These are phyloP conservation scores for Odontesthes bonariensis DNA, from an alignment of 2,113 vertebrate genomes.

Conservation along the genomic window DNA sequence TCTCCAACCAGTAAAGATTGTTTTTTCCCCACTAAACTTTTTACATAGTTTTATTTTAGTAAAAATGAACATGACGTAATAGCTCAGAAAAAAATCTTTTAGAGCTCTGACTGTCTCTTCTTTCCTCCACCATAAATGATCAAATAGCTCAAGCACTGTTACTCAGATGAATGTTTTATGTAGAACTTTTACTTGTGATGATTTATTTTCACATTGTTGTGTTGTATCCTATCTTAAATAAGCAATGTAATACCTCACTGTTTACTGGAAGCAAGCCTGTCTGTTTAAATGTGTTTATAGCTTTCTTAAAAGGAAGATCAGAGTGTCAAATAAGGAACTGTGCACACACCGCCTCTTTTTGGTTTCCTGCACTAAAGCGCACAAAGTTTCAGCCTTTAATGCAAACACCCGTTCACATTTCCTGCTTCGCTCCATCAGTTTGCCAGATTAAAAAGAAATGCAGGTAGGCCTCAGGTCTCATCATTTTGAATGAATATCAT, in stretches of 20 bases:
- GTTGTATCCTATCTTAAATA: background rate
- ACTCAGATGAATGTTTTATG: no score
- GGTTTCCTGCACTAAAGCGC: background rate
- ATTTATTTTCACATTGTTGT: background rate
- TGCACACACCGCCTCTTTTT: background rate
- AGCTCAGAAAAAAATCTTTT: background rate
- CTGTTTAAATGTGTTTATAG: background rate
- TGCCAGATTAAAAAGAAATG: constrained; percentile 40
- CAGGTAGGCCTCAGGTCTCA: constrained; percentile 58
- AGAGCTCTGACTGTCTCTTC: background rate
- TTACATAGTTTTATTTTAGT: background rate
- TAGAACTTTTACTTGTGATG: background rate
- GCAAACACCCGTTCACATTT: constrained; percentile 16
- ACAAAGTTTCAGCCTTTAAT: background rate
- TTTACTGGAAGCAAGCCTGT: background rate
- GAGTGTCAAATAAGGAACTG: no score
- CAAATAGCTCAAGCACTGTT: background rate
- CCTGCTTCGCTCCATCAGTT: constrained; percentile 43
- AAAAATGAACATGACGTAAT: no score
- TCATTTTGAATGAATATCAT: constrained; percentile 64
- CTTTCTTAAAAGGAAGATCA: constrained; percentile 6
- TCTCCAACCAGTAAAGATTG: no score
- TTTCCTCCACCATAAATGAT: background rate
- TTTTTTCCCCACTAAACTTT: no score
- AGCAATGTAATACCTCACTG: no score